phyloP scores from a whole-genome alignment of 2,888 invertebrate genomes.

The Protonemura montana region DNA sequence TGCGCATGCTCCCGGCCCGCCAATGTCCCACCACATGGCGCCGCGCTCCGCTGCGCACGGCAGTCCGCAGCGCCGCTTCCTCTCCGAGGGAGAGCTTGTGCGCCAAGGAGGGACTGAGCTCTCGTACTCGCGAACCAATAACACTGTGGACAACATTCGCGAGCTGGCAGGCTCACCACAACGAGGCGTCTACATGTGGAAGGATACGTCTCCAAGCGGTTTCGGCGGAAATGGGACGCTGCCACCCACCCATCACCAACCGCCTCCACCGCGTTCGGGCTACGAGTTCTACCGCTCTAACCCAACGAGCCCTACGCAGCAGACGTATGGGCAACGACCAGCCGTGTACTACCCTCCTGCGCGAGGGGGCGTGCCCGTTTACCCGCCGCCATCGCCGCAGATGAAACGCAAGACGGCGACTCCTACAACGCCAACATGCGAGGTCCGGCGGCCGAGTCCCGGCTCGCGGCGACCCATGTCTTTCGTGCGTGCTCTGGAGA shows the following conservation, averaged over 20 bases:
- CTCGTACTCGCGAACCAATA: slow-evolving; percentile 71
- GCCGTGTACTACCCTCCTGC: slow-evolving; percentile 68
- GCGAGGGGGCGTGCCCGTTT: slow-evolving; percentile 74
- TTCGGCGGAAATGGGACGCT: slow-evolving; percentile 54
- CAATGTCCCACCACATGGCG: slow-evolving; percentile 55
- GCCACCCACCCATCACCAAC: slow-evolving; percentile 52
- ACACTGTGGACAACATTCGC: slow-evolving; percentile 85
- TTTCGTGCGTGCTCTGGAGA: slow-evolving; percentile 87
- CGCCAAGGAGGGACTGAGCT: slow-evolving; percentile 66
- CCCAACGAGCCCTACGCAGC: slow-evolving; percentile 74
- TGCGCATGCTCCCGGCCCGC: slow-evolving; percentile 54
- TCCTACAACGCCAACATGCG: slow-evolving; percentile 60
- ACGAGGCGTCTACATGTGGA: slow-evolving; percentile 81
- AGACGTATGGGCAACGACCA: slow-evolving; percentile 55
- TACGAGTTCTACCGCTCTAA: slow-evolving; percentile 72
- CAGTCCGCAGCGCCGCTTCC: slow-evolving; percentile 78
- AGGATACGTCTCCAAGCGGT: slow-evolving; percentile 76
- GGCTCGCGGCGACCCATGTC: slow-evolving; percentile 77
- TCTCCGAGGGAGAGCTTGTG: slow-evolving; percentile 83
- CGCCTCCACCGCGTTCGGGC: slow-evolving; percentile 46
- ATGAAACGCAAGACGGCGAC: slow-evolving; percentile 62
- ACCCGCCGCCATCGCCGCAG: slow-evolving; percentile 68
- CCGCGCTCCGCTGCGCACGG: slow-evolving; percentile 56
- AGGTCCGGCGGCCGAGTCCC: slow-evolving; percentile 52
- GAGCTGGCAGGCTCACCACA: slow-evolving; percentile 89